These are phyloP conservation scores for Kradibia gibbosae DNA, from an alignment of 1,140 invertebrate species.

Conservation along the genomic window DNA sequence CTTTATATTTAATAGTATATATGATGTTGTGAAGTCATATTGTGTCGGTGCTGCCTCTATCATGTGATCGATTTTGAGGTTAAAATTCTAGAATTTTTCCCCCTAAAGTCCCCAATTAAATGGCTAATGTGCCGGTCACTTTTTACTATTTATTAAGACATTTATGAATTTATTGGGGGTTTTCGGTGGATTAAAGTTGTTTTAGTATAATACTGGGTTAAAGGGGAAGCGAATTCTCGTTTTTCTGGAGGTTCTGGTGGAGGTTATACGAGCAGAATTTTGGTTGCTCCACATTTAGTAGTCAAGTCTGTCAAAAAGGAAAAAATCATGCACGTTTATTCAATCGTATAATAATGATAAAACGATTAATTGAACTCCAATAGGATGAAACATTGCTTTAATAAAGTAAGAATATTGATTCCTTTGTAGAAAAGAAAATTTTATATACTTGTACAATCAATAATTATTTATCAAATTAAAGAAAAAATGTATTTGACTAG, in stretches of 20 bases:
- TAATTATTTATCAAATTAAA: neutral
- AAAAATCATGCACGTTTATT: neutral
- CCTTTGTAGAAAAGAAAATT: neutral
- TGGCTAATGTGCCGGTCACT: neutral
- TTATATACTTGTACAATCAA: neutral
- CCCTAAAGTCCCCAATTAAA: slow-evolving; percentile 3
- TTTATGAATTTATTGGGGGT: neutral
- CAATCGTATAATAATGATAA: too few species aligned
- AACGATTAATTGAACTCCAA: too few species aligned
- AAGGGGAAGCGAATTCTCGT: too few species aligned
- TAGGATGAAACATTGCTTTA: too few species aligned
- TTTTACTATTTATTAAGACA: neutral
- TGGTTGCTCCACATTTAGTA: slow-evolving; percentile 24
- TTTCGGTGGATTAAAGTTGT: neutral
- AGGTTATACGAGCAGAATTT: slow-evolving; percentile 23
- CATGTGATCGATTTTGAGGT: slow-evolving; percentile 49
- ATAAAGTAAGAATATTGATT: neutral
- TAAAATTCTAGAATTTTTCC: slow-evolving; percentile 30
- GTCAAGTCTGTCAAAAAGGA: neutral
- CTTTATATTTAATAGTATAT: slow-evolving; percentile 27
- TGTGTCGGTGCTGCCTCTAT: slow-evolving; percentile 45
- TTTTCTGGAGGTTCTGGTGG: too few species aligned
- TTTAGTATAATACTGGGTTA: neutral
- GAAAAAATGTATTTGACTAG: neutral
- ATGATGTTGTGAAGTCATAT: slow-evolving; percentile 20